Evolutionary conservation across 2,113 vertebrate genomes (phyloP).

Genomic region (Xenotilapia caudafasciata): DNA sequence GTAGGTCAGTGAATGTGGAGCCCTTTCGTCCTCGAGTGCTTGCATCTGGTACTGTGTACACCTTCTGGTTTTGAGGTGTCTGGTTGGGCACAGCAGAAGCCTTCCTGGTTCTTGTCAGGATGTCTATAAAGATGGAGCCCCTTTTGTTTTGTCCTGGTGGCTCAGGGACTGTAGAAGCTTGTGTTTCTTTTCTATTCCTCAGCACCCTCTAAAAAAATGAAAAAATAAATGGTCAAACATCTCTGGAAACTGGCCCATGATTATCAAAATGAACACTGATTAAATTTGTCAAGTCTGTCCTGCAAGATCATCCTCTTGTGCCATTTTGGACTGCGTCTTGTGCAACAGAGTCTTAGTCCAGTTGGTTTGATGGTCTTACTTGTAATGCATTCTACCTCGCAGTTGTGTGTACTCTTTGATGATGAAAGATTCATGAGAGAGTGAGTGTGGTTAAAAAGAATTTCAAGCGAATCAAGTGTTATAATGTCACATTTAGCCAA

Average conservation of each 20-base stretch:
- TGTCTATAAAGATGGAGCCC: conserved; percentile 56
- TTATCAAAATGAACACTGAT: not conserved
- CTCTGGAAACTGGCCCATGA: not conserved
- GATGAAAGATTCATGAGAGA: not conserved
- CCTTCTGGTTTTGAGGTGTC: conserved; percentile 14
- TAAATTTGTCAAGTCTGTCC: not conserved
- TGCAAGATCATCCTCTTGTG: not conserved
- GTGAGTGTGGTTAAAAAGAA: not conserved
- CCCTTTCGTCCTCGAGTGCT: conserved; percentile 35
- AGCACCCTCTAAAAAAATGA: conserved; percentile 54
- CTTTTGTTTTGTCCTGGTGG: conserved; percentile 38
- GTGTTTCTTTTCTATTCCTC: conserved; percentile 44
- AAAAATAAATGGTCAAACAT: not conserved
- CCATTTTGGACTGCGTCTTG: not conserved
- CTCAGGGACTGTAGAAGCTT: conserved; percentile 19
- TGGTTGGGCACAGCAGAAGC: conserved; percentile 36
- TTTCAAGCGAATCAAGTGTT: not conserved
- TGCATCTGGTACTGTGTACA: conserved; percentile 42
- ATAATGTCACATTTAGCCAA: not conserved
- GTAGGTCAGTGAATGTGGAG: conserved; percentile 60
- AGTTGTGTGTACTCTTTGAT: not conserved
- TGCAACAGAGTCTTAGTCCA: not conserved
- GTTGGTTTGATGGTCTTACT: not conserved
- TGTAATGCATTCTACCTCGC: not conserved
- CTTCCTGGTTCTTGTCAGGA: conserved; percentile 57